Evolutionary conservation across 2,797 vertebrate species (phyloP), one percentile per base, ranked within the genome.

Genomic region (Merluccius polli): DNA sequence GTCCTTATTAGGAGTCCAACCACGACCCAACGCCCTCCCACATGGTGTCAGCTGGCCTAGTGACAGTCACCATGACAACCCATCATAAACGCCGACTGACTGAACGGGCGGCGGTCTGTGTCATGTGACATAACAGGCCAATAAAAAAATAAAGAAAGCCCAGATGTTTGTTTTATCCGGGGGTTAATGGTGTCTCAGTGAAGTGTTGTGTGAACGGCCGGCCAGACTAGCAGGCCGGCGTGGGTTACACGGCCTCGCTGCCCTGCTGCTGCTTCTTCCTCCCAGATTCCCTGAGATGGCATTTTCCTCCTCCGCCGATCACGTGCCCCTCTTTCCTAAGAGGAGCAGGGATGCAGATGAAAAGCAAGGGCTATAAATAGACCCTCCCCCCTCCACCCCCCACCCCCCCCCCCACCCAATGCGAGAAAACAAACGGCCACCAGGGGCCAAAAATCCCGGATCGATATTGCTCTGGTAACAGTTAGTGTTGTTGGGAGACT

Each of bases 341-440:
- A 90, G 91, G 90, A 81, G 71, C 77, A 84, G 79, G 79, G 88
- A 89, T 90, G 88, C 83, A 90, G 88, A 88, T 82, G 81, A 90
- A 86, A 86, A 82, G 79, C 87, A 80, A 48, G 75, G 41, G 84
- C 88, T 93, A 92, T 92, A 93, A 91, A 93, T 94, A 94, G 90
- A 84, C 59, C 74, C 71, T 36, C 71, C 82, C 78, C 79, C 52
- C 77, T 84, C 80, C 24, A 24, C 59, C 36, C 33, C 33, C 33
- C 33, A 35, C 33, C 33, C 8, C 33, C 33, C 8, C 3, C n/a
- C n/a, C n/a, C n/a, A n/a, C n/a, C n/a, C n/a, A 35, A 3, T 59
- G 48, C 48, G 24, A 27, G 59, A 27, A 63, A 24, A 63, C 59
- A 63, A 63, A 63, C 59, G 6, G n/a, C 59, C 59, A 63, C 24